phyloP scores from a whole-genome alignment of 2,888 invertebrate species.

The Hypolimnas misippus region DNA sequence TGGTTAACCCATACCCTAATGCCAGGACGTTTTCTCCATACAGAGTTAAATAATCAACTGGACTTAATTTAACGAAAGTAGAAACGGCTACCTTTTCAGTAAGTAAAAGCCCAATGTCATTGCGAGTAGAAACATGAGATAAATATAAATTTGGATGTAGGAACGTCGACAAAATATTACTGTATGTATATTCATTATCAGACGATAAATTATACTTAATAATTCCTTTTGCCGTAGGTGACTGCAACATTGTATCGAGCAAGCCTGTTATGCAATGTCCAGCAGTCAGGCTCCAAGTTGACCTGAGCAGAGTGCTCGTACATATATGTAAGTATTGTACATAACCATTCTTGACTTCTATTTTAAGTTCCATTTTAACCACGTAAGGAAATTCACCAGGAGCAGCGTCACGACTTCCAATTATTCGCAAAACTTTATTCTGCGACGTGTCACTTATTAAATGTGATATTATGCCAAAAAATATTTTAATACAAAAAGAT shows the following conservation, averaged over 20 bases:
- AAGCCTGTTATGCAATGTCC: conserved; percentile 4
- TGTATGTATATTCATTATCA: conserved; percentile 1
- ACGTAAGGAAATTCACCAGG: conserved; percentile 19
- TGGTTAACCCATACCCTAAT: conserved; percentile 19
- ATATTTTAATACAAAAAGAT: conserved; percentile 1
- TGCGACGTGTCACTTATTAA: not conserved
- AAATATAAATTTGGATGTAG: conserved; percentile 4
- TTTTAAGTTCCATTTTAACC: conserved; percentile 2
- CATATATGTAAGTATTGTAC: not conserved
- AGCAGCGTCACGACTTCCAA: conserved; percentile 13
- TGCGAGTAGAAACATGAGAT: not conserved
- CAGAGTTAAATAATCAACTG: conserved; percentile 19
- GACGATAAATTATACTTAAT: conserved; percentile 12
- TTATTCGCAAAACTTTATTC: conserved; percentile 1
- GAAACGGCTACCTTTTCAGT: conserved; percentile 6
- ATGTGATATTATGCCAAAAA: too few relatives aligned
- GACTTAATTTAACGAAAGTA: conserved; percentile 19
- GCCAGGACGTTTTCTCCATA: conserved; percentile 9
- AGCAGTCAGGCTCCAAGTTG: conserved; percentile 20
- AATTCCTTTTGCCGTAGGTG: not conserved
- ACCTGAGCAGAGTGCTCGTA: conserved; percentile 6
- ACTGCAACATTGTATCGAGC: too few relatives aligned
- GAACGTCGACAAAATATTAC: conserved; percentile 12
- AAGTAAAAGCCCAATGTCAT: conserved; percentile 25
- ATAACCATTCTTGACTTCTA: not conserved